Evolutionary conservation across 2,888 invertebrate species (phyloP).

Genomic region (Caenorhabditis sulstoni): DNA sequence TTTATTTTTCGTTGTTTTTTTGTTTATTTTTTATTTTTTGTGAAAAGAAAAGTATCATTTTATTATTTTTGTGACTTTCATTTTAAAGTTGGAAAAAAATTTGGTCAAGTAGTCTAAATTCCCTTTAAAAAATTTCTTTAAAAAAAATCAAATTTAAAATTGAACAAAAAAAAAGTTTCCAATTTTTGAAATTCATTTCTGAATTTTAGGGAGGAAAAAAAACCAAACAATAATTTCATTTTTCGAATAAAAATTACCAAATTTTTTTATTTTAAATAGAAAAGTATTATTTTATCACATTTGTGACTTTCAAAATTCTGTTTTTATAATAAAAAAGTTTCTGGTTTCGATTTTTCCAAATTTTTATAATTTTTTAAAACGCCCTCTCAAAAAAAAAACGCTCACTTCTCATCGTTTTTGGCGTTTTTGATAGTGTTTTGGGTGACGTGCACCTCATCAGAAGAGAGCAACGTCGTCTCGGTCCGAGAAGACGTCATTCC

Average conservation of each 20-base stretch:
- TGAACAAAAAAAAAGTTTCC: not conserved
- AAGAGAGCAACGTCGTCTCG: conserved; percentile 36
- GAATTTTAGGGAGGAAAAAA: too few species aligned
- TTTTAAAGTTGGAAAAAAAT: too few species aligned
- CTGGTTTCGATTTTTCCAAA: not conserved
- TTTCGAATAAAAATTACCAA: not conserved
- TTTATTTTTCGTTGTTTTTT: too few species aligned
- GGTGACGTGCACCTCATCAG: conserved; percentile 29
- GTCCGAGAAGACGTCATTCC: conserved; percentile 49
- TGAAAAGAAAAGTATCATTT: too few species aligned
- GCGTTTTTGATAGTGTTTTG: not conserved
- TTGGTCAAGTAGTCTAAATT: too few species aligned
- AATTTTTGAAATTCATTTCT: not conserved
- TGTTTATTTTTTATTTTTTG: too few species aligned
- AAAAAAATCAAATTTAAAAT: not conserved
- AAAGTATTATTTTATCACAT: too few species aligned
- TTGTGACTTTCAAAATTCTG: not conserved
- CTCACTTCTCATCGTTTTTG: not conserved
- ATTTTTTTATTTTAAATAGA: not conserved
- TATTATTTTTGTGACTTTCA: too few species aligned
- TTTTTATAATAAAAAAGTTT: not conserved
- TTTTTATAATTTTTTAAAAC: not conserved
- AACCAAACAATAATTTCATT: too few species aligned
- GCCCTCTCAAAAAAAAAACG: not conserved
- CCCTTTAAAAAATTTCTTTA: not conserved